phyloP scores from a whole-genome alignment of 2,888 invertebrate genomes.

The Drosophila nigritarsus region DNA sequence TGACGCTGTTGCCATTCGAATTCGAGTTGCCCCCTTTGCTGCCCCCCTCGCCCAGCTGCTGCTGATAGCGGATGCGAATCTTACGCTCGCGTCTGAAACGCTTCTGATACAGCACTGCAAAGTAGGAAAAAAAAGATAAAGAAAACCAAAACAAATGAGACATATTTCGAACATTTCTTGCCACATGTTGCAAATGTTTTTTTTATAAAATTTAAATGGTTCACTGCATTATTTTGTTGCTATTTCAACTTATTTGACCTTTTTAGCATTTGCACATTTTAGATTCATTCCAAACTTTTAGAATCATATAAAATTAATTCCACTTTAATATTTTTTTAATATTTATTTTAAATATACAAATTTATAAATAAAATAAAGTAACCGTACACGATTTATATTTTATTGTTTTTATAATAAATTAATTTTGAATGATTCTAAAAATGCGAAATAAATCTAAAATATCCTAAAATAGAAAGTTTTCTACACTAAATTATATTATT shows the following conservation, averaged over 20 bases:
- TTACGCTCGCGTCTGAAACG: constrained; percentile 95
- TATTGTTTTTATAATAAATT: neutral
- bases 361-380: neutral
- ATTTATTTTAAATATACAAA: neutral
- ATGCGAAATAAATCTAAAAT: neutral
- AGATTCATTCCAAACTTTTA: neutral
- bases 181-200: neutral
- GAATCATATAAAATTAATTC: neutral
- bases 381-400: neutral
- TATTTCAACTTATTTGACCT: neutral
- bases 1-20: constrained; percentile 60
- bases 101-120: constrained; percentile 94
- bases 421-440: neutral
- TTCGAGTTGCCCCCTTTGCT: constrained; percentile 87
- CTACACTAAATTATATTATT: neutral
- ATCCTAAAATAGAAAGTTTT: neutral
- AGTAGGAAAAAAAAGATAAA: neutral
- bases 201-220: neutral
- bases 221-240: neutral
- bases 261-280: neutral
- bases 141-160: neutral
- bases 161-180: neutral
- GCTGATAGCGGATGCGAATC: constrained; percentile 92
- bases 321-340: neutral
- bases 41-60: constrained; percentile 90